Evolutionary conservation across 2,888 invertebrate species (phyloP).

Genomic region (Mesorhabditis sp.): DNA sequence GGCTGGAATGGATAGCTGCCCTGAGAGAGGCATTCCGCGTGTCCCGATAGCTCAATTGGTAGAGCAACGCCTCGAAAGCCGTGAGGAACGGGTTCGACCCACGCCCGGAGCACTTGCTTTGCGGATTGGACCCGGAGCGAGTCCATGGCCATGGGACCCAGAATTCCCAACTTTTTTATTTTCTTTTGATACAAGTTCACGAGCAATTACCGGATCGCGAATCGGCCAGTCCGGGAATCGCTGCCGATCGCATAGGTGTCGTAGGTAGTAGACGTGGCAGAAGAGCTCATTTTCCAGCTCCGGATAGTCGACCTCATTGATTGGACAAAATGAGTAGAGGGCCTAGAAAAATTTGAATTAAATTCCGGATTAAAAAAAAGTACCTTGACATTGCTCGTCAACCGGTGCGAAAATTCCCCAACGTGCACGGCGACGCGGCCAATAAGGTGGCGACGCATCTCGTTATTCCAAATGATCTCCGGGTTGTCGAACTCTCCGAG

Average conservation of each 20-base stretch:
- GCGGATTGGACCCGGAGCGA: no score
- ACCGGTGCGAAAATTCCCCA: conserved; percentile 89
- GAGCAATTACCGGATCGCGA: conserved; percentile 72
- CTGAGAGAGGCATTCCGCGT: no score
- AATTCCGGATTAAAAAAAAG: conserved; percentile 60
- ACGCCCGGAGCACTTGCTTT: neutral
- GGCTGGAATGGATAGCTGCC: no score
- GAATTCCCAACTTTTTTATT: neutral
- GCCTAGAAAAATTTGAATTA: conserved; percentile 19
- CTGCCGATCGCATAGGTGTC: conserved; percentile 84
- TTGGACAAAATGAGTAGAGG: conserved; percentile 50
- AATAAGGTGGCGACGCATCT: conserved; percentile 92
- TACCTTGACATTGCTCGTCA: conserved; percentile 88
- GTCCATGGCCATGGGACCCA: no score
- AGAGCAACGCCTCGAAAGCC: neutral
- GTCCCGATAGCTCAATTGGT: neutral
- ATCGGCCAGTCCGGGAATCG: conserved; percentile 96
- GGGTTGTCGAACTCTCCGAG: conserved; percentile 95
- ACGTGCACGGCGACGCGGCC: conserved; percentile 95
- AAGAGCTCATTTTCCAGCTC: conserved; percentile 92
- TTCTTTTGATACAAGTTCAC: neutral
- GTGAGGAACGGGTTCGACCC: neutral
- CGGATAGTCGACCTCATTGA: conserved; percentile 53
- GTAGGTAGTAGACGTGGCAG: conserved; percentile 94
- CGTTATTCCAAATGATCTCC: conserved; percentile 96